Conservation (phyloP, 1,140 invertebrate genomes). For the Holcopasites calliopsidis region DNA sequence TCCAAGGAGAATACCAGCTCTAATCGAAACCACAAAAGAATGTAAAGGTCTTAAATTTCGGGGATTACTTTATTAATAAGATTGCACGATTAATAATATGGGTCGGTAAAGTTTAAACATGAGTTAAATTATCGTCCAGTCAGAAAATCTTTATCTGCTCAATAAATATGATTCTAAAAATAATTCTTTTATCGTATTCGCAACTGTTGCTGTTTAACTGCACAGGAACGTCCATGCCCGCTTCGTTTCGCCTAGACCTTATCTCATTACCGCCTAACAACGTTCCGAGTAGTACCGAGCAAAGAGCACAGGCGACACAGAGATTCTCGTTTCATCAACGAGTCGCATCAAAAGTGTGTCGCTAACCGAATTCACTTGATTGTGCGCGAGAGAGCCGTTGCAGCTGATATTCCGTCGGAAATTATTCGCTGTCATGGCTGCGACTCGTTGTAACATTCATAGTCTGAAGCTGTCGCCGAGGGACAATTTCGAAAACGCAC, state of each 20-base stretch:
- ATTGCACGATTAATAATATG: too few relatives aligned
- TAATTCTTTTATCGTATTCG: too few relatives aligned
- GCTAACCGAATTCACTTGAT: constrained; percentile 35
- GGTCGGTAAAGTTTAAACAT: too few relatives aligned
- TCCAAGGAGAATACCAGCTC: neutral
- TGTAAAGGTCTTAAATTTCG: too few relatives aligned
- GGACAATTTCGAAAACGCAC: constrained; percentile 20
- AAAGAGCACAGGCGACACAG: constrained; percentile 6
- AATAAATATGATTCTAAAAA: too few relatives aligned
- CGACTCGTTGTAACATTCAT: constrained; percentile 22
- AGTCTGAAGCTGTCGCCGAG: neutral
- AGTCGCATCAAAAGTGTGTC: constrained; percentile 25
- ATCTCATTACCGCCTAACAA: constrained; percentile 25
- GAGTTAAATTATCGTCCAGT: neutral
- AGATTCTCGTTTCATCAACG: constrained; percentile 31
- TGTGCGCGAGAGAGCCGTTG: constrained; percentile 16
- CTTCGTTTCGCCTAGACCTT: neutral
- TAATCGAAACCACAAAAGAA: neutral
- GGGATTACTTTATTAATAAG: too few relatives aligned
- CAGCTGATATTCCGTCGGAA: constrained; percentile 10
- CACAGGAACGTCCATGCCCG: neutral
- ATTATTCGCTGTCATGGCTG: constrained; percentile 33
- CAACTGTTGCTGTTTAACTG: neutral
- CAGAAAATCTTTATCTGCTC: too few relatives aligned
- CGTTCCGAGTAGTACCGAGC: constrained; percentile 3